Percentiles rank a stretch among this genome's conserved stretches.
Evolutionary conservation across 2,113 vertebrate genomes (phyloP).

Genomic region (Corythornis madagascariensis): DNA sequence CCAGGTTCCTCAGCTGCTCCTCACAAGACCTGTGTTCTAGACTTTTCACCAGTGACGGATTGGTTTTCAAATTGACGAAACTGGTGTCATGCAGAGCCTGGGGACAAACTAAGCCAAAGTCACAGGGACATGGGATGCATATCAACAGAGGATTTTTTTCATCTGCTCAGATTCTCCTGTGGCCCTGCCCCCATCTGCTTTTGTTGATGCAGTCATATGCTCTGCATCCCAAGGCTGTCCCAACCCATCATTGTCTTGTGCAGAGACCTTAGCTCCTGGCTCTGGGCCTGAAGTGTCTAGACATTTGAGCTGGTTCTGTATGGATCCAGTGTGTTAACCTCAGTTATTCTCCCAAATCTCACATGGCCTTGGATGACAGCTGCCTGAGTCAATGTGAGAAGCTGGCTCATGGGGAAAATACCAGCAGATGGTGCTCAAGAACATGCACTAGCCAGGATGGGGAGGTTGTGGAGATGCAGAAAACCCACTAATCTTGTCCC

Average conservation of each 20-base stretch:
- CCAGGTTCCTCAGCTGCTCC: neutral
- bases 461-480: neutral
- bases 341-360: neutral
- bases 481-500: neutral
- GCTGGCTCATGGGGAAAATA: neutral
- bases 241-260: accelerated
- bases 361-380: neutral
- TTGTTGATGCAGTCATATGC: accelerated
- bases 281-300: neutral
- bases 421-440: conserved; percentile 57
- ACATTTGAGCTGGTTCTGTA: neutral
- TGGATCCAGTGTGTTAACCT: neutral
- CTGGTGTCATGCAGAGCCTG: accelerated
- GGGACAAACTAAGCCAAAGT: neutral
- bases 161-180: neutral
- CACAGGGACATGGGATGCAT: no score
- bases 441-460: neutral
- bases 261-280: no score
- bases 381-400: neutral
- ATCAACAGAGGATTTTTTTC: neutral
- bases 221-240: neutral
- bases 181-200: neutral
- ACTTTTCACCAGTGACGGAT: neutral
- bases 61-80: neutral
- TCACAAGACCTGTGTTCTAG: neutral